Conservation (phyloP, 2,113 vertebrate species). For the Peucedramus taeniatus region DNA sequence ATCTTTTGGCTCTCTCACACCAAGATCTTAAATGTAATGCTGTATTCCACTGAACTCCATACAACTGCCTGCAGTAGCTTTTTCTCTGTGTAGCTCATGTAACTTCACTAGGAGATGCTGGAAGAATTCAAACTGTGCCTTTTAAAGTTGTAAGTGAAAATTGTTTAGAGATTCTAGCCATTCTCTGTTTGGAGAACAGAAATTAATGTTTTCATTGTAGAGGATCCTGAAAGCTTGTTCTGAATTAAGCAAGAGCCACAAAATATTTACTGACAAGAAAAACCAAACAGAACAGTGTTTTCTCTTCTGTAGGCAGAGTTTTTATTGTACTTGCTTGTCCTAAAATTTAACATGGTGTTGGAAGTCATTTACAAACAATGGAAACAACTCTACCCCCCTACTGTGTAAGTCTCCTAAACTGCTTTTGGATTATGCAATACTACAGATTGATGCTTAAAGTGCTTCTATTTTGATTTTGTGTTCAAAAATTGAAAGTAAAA, state of each 20-base stretch:
- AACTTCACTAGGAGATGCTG: not conserved
- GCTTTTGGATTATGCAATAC: not conserved
- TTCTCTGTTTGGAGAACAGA: not conserved
- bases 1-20: not conserved
- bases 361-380: not conserved
- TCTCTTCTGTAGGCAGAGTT: not conserved
- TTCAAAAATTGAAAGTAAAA: not conserved
- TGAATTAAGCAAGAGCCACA: not conserved
- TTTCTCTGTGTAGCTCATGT: not conserved
- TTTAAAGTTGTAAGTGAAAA: not conserved
- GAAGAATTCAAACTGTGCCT: not conserved
- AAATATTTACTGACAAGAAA: not conserved
- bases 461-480: not conserved
- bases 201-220: not conserved
- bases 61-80: not conserved
- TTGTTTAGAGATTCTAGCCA: not conserved
- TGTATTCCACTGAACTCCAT: not conserved
- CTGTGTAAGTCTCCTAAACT: not conserved
- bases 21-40: not conserved
- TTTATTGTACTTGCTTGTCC: not conserved
- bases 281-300: not conserved
- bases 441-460: not conserved
- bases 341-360: not conserved
- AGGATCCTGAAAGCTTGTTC: not conserved
- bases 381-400: not conserved